Percentiles rank a stretch among this genome's conserved stretches.
Conservation (phyloP, 2,888 invertebrate species). For the Tenthredo amoena region DNA sequence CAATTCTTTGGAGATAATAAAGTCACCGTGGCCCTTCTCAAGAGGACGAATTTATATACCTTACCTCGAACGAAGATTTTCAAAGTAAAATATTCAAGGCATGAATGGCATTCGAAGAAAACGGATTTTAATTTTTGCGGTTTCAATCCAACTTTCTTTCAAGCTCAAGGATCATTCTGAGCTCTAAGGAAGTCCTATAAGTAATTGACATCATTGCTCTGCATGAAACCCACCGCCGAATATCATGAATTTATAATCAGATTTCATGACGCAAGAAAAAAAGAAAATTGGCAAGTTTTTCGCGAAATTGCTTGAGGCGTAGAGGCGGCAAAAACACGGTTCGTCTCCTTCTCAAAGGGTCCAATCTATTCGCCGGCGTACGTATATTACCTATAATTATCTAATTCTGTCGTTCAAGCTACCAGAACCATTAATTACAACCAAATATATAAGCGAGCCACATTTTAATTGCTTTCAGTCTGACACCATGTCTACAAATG, state of each 20-base stretch:
- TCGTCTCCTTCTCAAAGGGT: not conserved
- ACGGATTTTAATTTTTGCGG: constrained; percentile 9
- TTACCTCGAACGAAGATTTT: not conserved
- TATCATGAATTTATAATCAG: not conserved
- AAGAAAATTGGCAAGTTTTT: not conserved
- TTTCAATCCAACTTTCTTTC: not conserved
- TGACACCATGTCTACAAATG: constrained; percentile 20
- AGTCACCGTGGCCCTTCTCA: not conserved
- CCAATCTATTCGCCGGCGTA: not conserved
- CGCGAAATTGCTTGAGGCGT: not conserved
- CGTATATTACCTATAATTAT: not conserved
- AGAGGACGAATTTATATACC: not conserved
- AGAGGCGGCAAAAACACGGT: not conserved
- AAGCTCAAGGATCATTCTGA: not conserved
- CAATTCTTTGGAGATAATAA: not conserved
- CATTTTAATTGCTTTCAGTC: not conserved
- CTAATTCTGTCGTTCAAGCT: not conserved
- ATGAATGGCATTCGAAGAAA: not conserved
- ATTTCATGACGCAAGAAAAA: not conserved
- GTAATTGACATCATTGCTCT: constrained; percentile 3
- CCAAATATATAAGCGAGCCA: not conserved
- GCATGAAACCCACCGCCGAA: not conserved
- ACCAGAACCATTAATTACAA: constrained; percentile 21
- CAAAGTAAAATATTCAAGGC: not conserved
- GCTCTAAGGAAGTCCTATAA: not conserved